Evolutionary conservation across 2,888 invertebrate genomes (phyloP).

Genomic region (Steinernema scapterisci): DNA sequence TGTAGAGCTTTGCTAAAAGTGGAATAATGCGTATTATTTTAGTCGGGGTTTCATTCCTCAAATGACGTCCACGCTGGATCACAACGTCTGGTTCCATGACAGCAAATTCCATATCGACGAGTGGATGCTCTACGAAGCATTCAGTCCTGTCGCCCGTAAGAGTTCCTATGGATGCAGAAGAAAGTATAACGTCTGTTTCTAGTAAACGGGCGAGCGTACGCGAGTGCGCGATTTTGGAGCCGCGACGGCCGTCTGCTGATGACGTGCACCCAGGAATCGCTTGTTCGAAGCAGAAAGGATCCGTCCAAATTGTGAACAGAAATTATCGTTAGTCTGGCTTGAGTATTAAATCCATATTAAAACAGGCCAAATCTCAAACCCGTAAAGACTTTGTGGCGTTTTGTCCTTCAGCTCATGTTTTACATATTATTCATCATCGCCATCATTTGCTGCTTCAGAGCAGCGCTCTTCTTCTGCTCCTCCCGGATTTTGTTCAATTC

Average conservation of each 20-base stretch:
- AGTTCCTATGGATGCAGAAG: no score
- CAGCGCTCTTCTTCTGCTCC: conserved; percentile 6
- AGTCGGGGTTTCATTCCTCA: conserved; percentile 52
- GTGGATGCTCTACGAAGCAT: conserved; percentile 61
- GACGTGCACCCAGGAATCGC: conserved; percentile 56
- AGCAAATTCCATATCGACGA: conserved; percentile 56
- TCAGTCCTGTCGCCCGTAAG: conserved; percentile 52
- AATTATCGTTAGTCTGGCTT: not conserved
- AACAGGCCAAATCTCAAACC: not conserved
- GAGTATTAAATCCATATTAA: not conserved
- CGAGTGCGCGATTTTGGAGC: conserved; percentile 55
- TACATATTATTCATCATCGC: conserved; percentile 30
- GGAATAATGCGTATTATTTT: conserved; percentile 49
- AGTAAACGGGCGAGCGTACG: conserved; percentile 53
- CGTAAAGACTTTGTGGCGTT: not conserved
- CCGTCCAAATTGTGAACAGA: not conserved
- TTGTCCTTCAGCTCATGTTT: not conserved
- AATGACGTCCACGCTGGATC: conserved; percentile 63
- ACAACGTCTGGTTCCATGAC: conserved; percentile 60
- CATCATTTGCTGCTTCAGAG: conserved; percentile 28
- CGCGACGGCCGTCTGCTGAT: conserved; percentile 57
- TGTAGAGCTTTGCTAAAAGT: conserved; percentile 36
- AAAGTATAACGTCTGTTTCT: not conserved
- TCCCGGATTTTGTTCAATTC: conserved; percentile 8
- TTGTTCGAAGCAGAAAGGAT: conserved; percentile 44